Conservation (phyloP, 2,797 vertebrate genomes). For the Phoebastria nigripes region DNA sequence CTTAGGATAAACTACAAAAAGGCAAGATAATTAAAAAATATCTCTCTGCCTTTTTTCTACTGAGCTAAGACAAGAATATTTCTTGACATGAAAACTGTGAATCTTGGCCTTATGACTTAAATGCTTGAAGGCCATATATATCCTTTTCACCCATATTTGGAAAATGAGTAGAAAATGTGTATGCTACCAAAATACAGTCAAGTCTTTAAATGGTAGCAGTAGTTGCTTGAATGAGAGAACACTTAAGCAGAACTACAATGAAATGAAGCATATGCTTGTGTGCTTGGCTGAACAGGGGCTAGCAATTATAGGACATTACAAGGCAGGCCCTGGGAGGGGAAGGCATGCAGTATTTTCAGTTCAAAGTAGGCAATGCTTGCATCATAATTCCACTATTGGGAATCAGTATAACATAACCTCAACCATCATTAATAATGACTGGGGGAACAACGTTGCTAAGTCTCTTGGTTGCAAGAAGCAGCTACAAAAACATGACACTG, state of each 20-base stretch:
- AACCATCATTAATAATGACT: rapidly evolving
- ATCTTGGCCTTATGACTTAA: background rate
- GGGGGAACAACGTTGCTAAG: background rate
- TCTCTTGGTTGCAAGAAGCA: background rate
- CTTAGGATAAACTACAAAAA: conserved; percentile 46
- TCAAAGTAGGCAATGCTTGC: background rate
- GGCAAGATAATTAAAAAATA: conserved; percentile 25
- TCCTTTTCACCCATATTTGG: background rate
- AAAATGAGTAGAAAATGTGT: background rate
- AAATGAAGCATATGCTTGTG: background rate
- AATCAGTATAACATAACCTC: background rate
- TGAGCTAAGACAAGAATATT: background rate
- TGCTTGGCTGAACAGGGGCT: background rate
- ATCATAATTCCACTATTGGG: background rate
- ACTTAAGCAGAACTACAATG: background rate
- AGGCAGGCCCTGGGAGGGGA: background rate
- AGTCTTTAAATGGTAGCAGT: background rate
- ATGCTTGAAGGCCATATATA: background rate
- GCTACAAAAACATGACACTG: background rate
- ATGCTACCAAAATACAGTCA: background rate
- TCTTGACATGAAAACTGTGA: background rate
- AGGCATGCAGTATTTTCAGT: background rate
- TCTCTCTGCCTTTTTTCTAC: background rate
- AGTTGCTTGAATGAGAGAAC: background rate
- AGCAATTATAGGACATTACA: background rate